These are phyloP conservation scores for Solea solea DNA, from an alignment of 2,113 vertebrate species.

Conservation along the genomic window DNA sequence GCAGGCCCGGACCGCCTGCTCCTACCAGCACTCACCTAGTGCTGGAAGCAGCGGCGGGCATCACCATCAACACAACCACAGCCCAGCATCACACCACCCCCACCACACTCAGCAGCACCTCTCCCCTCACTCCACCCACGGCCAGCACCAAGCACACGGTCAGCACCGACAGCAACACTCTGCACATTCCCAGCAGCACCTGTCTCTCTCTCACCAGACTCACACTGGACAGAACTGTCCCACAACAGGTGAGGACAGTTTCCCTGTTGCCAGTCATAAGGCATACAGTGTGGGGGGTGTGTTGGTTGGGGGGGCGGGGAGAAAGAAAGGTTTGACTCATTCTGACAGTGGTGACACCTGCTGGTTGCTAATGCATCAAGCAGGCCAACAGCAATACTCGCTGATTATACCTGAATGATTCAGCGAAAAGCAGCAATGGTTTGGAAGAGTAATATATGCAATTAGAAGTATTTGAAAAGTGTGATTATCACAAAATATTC, in stretches of 20 bases:
- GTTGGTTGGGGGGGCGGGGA: too few relatives aligned
- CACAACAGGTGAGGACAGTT: slow-evolving; percentile 78
- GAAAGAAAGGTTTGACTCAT: not conserved
- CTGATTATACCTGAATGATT: not conserved
- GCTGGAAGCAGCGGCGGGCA: slow-evolving; percentile 66
- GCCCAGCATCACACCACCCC: slow-evolving; percentile 61
- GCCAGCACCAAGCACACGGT: slow-evolving; percentile 65
- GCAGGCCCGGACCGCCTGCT: slow-evolving; percentile 84
- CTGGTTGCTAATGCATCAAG: not conserved
- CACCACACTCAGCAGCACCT: slow-evolving; percentile 82
- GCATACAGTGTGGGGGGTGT: not conserved
- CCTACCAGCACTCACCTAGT: slow-evolving; percentile 87
- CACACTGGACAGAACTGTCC: slow-evolving; percentile 82
- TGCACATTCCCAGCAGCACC: slow-evolving; percentile 69
- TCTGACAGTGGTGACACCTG: not conserved
- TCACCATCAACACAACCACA: slow-evolving; percentile 79
- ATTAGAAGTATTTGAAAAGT: not conserved
- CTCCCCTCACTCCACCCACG: slow-evolving; percentile 73
- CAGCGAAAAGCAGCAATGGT: not conserved
- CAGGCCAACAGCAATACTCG: not conserved
- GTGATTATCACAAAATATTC: not conserved
- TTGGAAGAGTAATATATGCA: not conserved
- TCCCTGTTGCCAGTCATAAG: not conserved
- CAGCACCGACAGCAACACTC: slow-evolving; percentile 76
- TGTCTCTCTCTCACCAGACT: slow-evolving; percentile 81